phyloP scores from a whole-genome alignment of 2,888 invertebrate species.

The Watsonalla cultraria region DNA sequence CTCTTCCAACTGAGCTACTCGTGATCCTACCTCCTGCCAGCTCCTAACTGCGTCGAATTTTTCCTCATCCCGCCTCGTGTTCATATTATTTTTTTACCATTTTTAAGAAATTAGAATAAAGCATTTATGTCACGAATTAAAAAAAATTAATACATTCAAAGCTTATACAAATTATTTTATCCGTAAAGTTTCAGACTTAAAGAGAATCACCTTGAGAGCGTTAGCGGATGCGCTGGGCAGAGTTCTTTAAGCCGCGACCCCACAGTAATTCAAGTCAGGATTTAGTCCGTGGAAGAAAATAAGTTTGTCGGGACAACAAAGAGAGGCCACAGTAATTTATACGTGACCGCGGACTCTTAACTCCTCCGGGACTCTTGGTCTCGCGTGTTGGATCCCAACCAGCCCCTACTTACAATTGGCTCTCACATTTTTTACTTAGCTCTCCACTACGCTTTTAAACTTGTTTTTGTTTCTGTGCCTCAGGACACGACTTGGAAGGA shows the following conservation, averaged over 20 bases:
- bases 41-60: no score
- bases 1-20: no score
- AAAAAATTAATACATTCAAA: neutral
- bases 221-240: conserved; percentile 42
- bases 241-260: conserved; percentile 55
- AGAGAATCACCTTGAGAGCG: conserved; percentile 34
- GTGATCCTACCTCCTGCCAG: no score
- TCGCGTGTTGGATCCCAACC: conserved; percentile 51
- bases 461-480: conserved; percentile 7
- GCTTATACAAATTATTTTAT: neutral
- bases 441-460: conserved; percentile 31
- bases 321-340: conserved; percentile 70
- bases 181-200: conserved; percentile 35
- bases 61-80: no score
- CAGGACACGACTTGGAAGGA: neutral
- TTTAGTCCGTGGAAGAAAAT: conserved; percentile 69
- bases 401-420: conserved; percentile 41
- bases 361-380: conserved; percentile 42
- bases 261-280: conserved; percentile 68
- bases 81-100: no score
- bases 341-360: conserved; percentile 61
- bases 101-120: no score
- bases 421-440: conserved; percentile 40
- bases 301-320: conserved; percentile 69
- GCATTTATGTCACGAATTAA: no score